Conservation (phyloP, 2,888 invertebrate species). For the Petrolisthes manimaculis region DNA sequence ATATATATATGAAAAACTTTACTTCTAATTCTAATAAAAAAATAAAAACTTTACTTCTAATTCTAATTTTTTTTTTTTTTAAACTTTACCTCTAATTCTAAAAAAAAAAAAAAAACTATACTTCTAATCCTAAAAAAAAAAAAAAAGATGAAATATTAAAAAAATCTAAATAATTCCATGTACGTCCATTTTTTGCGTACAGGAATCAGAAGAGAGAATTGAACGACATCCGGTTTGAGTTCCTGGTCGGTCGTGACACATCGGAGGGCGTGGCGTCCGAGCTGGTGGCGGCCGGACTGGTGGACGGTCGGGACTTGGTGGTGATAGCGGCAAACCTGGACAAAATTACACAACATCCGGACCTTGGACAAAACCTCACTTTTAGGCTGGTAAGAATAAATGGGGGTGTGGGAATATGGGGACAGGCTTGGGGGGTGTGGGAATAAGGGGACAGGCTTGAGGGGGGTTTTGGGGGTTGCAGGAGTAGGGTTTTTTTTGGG, state of each 20-base stretch:
- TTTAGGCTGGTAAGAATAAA: slow-evolving; percentile 90
- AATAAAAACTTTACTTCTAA: not conserved
- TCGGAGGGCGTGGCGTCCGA: slow-evolving; percentile 94
- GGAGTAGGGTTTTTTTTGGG: too few species aligned
- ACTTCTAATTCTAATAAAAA: not conserved
- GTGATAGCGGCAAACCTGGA: slow-evolving; percentile 95
- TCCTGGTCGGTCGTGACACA: slow-evolving; percentile 81
- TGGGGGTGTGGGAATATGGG: too few species aligned
- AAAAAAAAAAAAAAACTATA: too few species aligned
- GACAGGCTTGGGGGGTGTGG: too few species aligned
- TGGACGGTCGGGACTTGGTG: slow-evolving; percentile 89
- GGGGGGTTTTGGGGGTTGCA: too few species aligned
- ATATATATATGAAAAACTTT: not conserved
- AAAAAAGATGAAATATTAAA: too few species aligned
- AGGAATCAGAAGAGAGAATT: slow-evolving; percentile 90
- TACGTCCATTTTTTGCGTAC: too few species aligned
- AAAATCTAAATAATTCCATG: too few species aligned
- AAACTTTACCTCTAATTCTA: not conserved
- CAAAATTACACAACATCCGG: slow-evolving; percentile 84
- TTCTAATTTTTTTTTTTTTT: not conserved
- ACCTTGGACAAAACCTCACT: slow-evolving; percentile 75
- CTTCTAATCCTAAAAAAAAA: too few species aligned
- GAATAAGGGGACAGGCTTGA: too few species aligned
- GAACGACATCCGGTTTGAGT: slow-evolving; percentile 98
- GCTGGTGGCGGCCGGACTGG: slow-evolving; percentile 93